Evolutionary conservation across 1,140 invertebrate species (phyloP).

Genomic region (Mylabris phalerata): DNA sequence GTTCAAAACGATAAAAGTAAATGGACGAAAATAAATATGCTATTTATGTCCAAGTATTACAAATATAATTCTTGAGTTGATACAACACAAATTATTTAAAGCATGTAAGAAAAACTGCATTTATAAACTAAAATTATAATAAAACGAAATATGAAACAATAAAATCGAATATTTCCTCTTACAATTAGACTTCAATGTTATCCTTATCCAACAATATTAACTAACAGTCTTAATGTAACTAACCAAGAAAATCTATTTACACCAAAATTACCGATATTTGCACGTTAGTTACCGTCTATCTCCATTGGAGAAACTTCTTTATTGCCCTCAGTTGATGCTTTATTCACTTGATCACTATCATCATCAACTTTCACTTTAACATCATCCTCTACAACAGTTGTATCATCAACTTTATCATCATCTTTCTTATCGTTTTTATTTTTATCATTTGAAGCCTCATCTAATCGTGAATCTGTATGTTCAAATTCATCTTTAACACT

Average conservation of each 20-base stretch:
- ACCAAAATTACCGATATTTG: neutral
- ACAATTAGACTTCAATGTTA: neutral
- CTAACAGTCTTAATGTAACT: neutral
- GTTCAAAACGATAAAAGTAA: neutral
- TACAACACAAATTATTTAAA: neutral
- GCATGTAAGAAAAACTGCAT: neutral
- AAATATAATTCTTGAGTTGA: neutral
- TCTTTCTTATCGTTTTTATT: neutral
- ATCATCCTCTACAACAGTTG: neutral
- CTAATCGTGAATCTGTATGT: slow-evolving; percentile 5
- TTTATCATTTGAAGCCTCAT: neutral
- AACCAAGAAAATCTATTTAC: neutral
- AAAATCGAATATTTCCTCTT: neutral
- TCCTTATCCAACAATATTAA: neutral
- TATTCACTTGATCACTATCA: neutral
- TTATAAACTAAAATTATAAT: neutral
- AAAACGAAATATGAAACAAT: neutral
- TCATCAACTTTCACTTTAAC: neutral
- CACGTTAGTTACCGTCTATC: neutral
- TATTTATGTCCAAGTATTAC: neutral
- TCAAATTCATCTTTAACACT: neutral
- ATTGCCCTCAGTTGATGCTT: neutral
- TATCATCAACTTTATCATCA: slow-evolving; percentile 1
- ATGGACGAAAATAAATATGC: slow-evolving; percentile 45
- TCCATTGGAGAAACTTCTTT: no score